phyloP scores from a whole-genome alignment of 2,113 vertebrate species.

The Phyllostomus discolor region DNA sequence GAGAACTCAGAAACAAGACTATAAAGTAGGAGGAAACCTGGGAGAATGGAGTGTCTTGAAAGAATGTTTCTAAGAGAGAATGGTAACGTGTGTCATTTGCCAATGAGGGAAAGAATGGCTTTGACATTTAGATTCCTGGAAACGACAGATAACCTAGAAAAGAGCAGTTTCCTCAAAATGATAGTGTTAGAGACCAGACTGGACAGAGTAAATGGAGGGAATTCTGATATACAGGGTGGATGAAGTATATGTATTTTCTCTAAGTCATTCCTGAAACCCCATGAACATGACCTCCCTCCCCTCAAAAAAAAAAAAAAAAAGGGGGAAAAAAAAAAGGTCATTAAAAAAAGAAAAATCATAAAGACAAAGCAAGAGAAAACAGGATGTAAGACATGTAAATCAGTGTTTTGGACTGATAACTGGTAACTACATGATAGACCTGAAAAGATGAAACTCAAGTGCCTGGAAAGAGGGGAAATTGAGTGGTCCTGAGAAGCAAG shows the following conservation, averaged over 20 bases:
- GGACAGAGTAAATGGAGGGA: background rate
- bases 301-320: background rate
- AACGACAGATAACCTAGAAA: background rate
- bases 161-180: background rate
- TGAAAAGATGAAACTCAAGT: background rate
- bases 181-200: background rate
- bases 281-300: background rate
- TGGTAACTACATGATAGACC: background rate
- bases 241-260: background rate
- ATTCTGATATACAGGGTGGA: background rate
- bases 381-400: background rate
- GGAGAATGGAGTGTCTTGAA: background rate
- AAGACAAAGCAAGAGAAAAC: background rate
- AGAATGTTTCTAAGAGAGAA: background rate
- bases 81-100: background rate
- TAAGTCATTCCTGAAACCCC: background rate
- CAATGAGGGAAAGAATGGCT: background rate
- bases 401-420: background rate
- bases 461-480: background rate
- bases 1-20: background rate
- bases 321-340: background rate
- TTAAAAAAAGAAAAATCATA: background rate
- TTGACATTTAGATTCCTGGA: background rate
- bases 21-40: background rate
- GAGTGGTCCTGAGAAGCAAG: background rate